Evolutionary conservation across 1,140 invertebrate genomes (phyloP), one percentile per base, ranked within the genome.

Genomic region (Achroia grisella): DNA sequence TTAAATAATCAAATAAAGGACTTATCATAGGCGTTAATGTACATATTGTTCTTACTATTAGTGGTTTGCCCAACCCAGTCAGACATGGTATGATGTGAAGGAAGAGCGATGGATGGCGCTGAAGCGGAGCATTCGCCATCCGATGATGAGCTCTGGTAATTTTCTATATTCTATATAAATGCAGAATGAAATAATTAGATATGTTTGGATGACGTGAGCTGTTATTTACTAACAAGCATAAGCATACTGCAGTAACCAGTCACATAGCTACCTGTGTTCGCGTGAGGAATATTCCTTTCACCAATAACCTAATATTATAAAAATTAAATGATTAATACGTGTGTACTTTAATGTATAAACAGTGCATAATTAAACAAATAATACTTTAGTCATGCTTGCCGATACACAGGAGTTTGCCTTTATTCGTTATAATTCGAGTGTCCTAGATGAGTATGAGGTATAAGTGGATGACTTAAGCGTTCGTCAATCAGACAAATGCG

Each of bases 21-120:
- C n/a, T n/a, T n/a, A n/a, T 31, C 14, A n/a, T 13, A 4, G 37
- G 34, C n/a, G 36, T 43, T 30, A 36, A 17, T 36, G 28, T 31
- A 33, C 34, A 34, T 28, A 34, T n/a, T 48, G 54, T 54, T 51
- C 68, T 93, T 92, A 74, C 93, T 95, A 72, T 96, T 96, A 39
- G 94, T 95, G 9, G 94, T 95, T 44, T 95, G 70, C 84, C 94
- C 89, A 90, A 89, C 90, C 93, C 93, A 95, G 73, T 96, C 94
- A 33, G 91, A 85, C 79, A 83, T 91, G 40, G 76, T 85, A 65
- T 86, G 82, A 52, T 86, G 86, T 49, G 84, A 86, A 42, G 79
- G 81, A 49, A 84, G 74, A 37, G 82, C 83, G 56, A 86, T 78
- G 45, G 84, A 86, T 47, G 81, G 81, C 49, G 92, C 91, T 9